Percentiles rank a stretch among this genome's conserved stretches.
These are phyloP conservation scores for Stramonita haemastoma DNA, from an alignment of 2,888 invertebrate genomes.

Conservation along the genomic window DNA sequence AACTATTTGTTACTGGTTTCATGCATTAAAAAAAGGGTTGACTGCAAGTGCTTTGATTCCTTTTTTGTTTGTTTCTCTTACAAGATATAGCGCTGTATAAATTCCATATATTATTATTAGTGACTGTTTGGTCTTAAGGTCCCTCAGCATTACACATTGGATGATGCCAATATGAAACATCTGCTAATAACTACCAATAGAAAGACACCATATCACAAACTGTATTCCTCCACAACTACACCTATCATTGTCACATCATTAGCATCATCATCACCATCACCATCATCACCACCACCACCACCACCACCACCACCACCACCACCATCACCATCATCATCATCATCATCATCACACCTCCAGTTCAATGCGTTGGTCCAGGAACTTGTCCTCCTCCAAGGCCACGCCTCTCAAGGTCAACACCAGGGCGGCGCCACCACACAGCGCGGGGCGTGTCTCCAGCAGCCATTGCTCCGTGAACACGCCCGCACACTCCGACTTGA, in stretches of 20 bases:
- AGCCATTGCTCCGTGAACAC: conserved; percentile 77
- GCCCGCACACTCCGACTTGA: conserved; percentile 76
- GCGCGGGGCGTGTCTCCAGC: conserved; percentile 74
- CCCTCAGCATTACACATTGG: neutral
- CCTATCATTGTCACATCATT: neutral
- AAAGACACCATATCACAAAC: too few relatives aligned
- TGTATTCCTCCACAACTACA: neutral
- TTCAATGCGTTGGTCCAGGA: conserved; percentile 67
- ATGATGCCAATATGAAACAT: too few relatives aligned
- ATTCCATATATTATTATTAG: neutral
- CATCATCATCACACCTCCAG: conserved; percentile 67
- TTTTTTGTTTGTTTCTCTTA: too few relatives aligned
- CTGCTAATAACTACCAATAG: too few relatives aligned
- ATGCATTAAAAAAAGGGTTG: too few relatives aligned
- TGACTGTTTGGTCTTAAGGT: neutral
- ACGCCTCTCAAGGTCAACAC: conserved; percentile 75
- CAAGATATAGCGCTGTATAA: too few relatives aligned
- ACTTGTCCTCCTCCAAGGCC: conserved; percentile 74
- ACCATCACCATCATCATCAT: neutral
- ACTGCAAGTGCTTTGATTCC: too few relatives aligned
- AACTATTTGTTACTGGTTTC: too few relatives aligned
- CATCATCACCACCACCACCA: too few relatives aligned
- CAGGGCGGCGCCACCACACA: conserved; percentile 75
- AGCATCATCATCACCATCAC: too few relatives aligned
- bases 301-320: neutral